Evolutionary conservation across 2,113 vertebrate genomes (phyloP).

Genomic region (Barnardius zonarius): DNA sequence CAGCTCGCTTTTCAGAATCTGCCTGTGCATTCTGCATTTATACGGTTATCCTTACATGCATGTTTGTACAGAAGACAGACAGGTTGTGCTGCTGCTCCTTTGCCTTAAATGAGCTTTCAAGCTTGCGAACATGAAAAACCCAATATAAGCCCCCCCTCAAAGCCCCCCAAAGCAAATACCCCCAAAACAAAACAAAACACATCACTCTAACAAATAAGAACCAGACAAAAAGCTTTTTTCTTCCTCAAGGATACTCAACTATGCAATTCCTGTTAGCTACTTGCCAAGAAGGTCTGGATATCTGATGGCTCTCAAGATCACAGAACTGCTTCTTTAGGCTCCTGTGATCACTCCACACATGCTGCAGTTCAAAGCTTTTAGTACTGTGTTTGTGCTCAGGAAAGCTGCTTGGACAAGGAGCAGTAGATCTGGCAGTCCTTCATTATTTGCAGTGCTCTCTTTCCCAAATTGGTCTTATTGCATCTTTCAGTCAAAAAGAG

Average conservation of each 20-base stretch:
- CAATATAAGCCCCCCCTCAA: neutral
- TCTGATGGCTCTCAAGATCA: neutral
- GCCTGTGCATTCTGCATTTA: neutral
- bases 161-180: neutral
- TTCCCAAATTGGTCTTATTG: neutral
- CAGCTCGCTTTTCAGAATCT: neutral
- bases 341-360: neutral
- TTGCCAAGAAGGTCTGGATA: neutral
- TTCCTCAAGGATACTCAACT: neutral
- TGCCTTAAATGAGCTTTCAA: neutral
- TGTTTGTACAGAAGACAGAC: neutral
- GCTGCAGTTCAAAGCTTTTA: neutral
- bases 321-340: neutral
- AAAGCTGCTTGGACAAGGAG: neutral
- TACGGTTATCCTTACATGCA: neutral
- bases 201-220: neutral
- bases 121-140: accelerated
- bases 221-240: accelerated
- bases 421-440: neutral
- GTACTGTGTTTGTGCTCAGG: neutral
- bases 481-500: neutral
- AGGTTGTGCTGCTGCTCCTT: neutral
- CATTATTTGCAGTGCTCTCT: neutral
- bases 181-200: neutral
- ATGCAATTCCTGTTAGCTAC: neutral